Conservation (phyloP, 2,888 invertebrate genomes). For the Siphlonurus alternatus region DNA sequence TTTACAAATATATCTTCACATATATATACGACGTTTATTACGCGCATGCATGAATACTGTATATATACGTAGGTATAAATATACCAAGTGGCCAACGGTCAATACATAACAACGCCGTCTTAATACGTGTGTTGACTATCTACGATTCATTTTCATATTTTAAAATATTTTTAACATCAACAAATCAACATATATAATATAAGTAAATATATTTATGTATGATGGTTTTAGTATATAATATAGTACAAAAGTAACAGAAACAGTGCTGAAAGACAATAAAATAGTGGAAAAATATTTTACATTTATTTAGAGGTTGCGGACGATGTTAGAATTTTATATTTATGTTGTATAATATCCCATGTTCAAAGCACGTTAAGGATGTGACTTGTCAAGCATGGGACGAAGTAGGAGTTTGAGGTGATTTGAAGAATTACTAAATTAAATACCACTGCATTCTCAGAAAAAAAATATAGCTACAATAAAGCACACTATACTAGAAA, state of each 20-base stretch:
- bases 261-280: not conserved
- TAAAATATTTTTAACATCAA: not conserved
- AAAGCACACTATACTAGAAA: too few species aligned
- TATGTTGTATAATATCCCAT: too few species aligned
- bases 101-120: not conserved
- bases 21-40: too few species aligned
- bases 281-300: not conserved
- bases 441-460: too few species aligned
- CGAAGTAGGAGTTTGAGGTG: too few species aligned
- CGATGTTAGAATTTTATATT: not conserved
- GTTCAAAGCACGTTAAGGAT: not conserved
- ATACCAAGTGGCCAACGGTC: not conserved
- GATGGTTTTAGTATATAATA: too few species aligned
- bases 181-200: not conserved
- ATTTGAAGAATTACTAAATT: too few species aligned
- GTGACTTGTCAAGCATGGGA: not conserved
- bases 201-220: too few species aligned
- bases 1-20: too few species aligned
- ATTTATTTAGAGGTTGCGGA: not conserved
- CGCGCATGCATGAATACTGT: too few species aligned
- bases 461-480: too few species aligned
- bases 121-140: not conserved
- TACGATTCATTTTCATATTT: not conserved
- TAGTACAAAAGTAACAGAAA: not conserved
- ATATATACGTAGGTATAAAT: too few species aligned